phyloP scores from a whole-genome alignment of 2,888 invertebrate genomes.

The Heliconius hortense region DNA sequence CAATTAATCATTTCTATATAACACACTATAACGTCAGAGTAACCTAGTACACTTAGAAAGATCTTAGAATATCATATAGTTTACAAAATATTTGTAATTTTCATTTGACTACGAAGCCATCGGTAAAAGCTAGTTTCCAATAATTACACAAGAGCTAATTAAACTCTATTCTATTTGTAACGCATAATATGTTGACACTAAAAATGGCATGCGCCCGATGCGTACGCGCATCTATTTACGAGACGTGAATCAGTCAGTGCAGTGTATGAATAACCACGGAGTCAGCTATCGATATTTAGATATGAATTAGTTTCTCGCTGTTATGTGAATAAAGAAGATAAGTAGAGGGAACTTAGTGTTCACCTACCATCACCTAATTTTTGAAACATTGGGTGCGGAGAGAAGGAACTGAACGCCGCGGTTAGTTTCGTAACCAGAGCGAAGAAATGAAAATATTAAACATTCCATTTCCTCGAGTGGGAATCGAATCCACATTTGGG shows the following conservation, averaged over 20 bases:
- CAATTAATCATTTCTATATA: too few species aligned
- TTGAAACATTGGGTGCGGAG: neutral
- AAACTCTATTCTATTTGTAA: slow-evolving; percentile 39
- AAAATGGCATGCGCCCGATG: slow-evolving; percentile 49
- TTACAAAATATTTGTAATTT: too few species aligned
- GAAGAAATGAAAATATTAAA: neutral
- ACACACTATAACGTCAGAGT: too few species aligned
- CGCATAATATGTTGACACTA: slow-evolving; percentile 42
- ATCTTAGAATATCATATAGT: too few species aligned
- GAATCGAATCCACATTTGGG: neutral
- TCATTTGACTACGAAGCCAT: too few species aligned
- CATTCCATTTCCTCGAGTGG: neutral
- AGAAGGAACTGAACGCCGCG: neutral
- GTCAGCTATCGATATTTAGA: slow-evolving; percentile 27
- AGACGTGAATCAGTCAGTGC: slow-evolving; percentile 25
- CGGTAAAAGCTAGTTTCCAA: neutral
- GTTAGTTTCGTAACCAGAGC: too few species aligned
- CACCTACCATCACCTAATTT: neutral
- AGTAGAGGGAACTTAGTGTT: neutral
- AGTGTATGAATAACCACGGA: slow-evolving; percentile 26
- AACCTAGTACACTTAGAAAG: too few species aligned
- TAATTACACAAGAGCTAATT: slow-evolving; percentile 33
- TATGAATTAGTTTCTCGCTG: neutral
- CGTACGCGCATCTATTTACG: slow-evolving; percentile 45
- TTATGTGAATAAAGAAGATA: too few species aligned